These are phyloP conservation scores for Dasyornis broadbenti DNA, from an alignment of 2,113 vertebrate species.

Conservation along the genomic window DNA sequence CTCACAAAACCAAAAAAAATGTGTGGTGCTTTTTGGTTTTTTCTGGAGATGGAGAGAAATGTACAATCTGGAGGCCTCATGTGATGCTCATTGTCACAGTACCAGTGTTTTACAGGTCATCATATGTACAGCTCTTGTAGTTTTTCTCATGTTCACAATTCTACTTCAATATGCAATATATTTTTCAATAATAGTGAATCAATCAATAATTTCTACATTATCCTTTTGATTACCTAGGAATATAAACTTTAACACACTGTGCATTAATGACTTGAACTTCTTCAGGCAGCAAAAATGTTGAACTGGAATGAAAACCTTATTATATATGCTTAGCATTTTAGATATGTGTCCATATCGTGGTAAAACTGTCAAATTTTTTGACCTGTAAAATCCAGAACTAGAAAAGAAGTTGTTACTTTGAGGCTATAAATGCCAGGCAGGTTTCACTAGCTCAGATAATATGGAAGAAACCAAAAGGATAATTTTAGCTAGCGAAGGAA, in stretches of 20 bases:
- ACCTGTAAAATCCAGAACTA: background rate
- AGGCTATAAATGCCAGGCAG: background rate
- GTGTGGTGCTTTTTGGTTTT: fast-evolving
- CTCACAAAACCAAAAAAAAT: background rate
- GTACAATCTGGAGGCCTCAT: background rate
- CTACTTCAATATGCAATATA: conserved; percentile 6
- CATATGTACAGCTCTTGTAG: background rate
- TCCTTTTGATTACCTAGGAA: background rate
- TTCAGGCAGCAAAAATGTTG: conserved; percentile 6
- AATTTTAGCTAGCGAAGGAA: conserved; percentile 43
- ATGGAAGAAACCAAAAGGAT: conserved; percentile 15
- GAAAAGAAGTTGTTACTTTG: background rate
- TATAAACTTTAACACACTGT: conserved; percentile 21
- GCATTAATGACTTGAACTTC: conserved; percentile 28
- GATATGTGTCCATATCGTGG: background rate
- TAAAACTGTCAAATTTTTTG: background rate
- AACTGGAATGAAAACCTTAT: conserved; percentile 4
- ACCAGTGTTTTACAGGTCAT: background rate
- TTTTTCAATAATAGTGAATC: conserved; percentile 30
- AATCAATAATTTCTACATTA: conserved; percentile 45
- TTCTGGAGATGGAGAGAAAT: background rate
- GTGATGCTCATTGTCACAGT: background rate
- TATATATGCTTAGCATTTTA: background rate
- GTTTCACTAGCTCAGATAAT: background rate
- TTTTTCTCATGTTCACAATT: background rate